Evolutionary conservation across 37 sponge, comb jelly and placozoan genomes (phyloP).

Genomic region (Bolinopsis microptera): DNA sequence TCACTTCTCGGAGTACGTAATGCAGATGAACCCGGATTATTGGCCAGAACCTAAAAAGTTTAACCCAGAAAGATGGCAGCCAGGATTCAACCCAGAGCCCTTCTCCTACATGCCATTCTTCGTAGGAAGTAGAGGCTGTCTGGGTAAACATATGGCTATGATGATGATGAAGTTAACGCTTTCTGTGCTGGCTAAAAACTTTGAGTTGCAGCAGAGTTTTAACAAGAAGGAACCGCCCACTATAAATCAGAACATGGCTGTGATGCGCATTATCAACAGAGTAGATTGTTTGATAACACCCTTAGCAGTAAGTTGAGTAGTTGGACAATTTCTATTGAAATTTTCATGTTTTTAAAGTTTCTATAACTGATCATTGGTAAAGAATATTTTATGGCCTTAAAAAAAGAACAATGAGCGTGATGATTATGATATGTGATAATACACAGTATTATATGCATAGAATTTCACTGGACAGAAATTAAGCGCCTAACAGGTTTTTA

Average conservation of each 20-base stretch:
- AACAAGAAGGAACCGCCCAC: background rate
- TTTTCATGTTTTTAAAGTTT: too few relatives aligned
- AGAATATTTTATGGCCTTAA: too few relatives aligned
- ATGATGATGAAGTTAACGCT: constrained; percentile 25
- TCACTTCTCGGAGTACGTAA: background rate
- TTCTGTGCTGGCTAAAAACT: background rate
- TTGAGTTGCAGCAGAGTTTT: background rate
- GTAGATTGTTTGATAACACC: background rate
- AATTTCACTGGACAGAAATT: too few relatives aligned
- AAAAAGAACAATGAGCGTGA: too few relatives aligned
- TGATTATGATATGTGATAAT: too few relatives aligned
- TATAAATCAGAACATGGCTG: constrained; percentile 27
- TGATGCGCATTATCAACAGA: background rate
- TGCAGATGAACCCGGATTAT: constrained; percentile 7
- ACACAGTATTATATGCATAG: too few relatives aligned
- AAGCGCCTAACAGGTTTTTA: too few relatives aligned
- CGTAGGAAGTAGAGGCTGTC: background rate
- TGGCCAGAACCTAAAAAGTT: constrained; percentile 2
- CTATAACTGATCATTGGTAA: too few relatives aligned
- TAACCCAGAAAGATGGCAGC: constrained; percentile 9
- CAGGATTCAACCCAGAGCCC: constrained; percentile 7
- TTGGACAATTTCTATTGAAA: too few relatives aligned
- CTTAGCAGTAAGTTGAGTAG: background rate
- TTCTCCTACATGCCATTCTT: constrained; percentile 23
- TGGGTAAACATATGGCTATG: constrained; percentile 17